These are phyloP conservation scores for Siniperca scherzeri DNA, from an alignment of 2,797 vertebrate genomes.

Conservation along the genomic window DNA sequence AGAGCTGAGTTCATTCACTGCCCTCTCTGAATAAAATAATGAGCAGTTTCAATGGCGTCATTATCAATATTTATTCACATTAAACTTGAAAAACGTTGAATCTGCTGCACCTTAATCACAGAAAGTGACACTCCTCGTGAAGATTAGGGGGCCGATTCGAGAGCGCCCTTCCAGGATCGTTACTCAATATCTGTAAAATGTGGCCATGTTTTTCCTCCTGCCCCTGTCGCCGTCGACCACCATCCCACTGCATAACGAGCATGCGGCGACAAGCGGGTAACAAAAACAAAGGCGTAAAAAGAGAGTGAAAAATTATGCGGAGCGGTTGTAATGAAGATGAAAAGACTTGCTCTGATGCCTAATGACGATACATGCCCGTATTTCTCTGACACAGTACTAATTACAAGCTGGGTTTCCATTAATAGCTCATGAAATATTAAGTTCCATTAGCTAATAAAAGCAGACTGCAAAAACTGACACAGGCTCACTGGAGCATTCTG, in stretches of 20 bases:
- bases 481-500: conserved; percentile 48
- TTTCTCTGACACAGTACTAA: conserved; percentile 84
- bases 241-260: conserved; percentile 60
- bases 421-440: conserved; percentile 89
- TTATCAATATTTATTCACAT: conserved; percentile 62
- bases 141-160: conserved; percentile 5
- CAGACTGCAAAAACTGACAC: conserved; percentile 61
- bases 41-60: conserved; percentile 35
- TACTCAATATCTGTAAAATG: conserved; percentile 59
- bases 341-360: conserved; percentile 79
- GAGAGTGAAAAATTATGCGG: conserved; percentile 81
- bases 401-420: conserved; percentile 83
- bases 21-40: conserved; percentile 52
- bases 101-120: conserved; percentile 53
- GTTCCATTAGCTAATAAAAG: conserved; percentile 87
- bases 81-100: conserved; percentile 55
- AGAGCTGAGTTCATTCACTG: conserved; percentile 41
- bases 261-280: conserved; percentile 56
- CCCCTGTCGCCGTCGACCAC: conserved; percentile 24
- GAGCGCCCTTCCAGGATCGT: conserved; percentile 36
- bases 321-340: conserved; percentile 85
- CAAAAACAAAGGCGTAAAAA: conserved; percentile 80
- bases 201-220: conserved; percentile 39
- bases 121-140: conserved; percentile 36
- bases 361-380: conserved; percentile 85